These are phyloP conservation scores for Aphidius gifuensis DNA, from an alignment of 1,140 invertebrate species.

Conservation along the genomic window DNA sequence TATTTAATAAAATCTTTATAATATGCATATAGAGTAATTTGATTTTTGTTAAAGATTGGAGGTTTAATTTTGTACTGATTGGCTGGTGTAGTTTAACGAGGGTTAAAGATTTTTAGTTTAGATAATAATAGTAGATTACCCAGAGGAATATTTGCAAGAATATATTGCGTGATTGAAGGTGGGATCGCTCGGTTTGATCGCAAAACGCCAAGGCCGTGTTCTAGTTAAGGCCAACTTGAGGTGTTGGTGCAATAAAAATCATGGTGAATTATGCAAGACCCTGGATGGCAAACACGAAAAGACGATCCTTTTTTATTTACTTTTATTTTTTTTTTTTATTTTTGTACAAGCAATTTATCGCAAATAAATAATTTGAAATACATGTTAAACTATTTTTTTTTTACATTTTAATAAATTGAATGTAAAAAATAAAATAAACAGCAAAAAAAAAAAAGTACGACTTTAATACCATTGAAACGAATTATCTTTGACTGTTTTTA, in stretches of 20 bases:
- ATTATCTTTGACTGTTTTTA: too few relatives aligned
- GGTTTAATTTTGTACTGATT: conserved; percentile 8
- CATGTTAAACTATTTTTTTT: too few relatives aligned
- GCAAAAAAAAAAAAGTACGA: too few relatives aligned
- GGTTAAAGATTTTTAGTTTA: conserved; percentile 3
- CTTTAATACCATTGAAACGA: too few relatives aligned
- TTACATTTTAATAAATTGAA: too few relatives aligned
- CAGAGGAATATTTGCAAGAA: background rate
- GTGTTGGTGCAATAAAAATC: background rate
- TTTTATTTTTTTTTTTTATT: background rate
- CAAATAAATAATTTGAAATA: too few relatives aligned
- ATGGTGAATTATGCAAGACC: background rate
- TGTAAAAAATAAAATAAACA: too few relatives aligned
- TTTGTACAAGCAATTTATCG: background rate
- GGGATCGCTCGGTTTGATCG: background rate
- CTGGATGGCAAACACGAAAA: background rate
- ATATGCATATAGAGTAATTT: conserved; percentile 3
- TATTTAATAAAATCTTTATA: background rate
- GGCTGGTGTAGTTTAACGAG: conserved; percentile 11
- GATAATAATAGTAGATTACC: background rate
- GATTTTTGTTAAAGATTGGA: conserved; percentile 8
- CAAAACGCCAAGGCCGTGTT: conserved; percentile 15
- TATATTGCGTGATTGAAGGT: conserved; percentile 9
- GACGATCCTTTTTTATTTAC: background rate
- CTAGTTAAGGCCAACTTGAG: background rate